These are phyloP conservation scores for Calephelis perditalis DNA, from an alignment of 2,888 invertebrate species.

Conservation along the genomic window DNA sequence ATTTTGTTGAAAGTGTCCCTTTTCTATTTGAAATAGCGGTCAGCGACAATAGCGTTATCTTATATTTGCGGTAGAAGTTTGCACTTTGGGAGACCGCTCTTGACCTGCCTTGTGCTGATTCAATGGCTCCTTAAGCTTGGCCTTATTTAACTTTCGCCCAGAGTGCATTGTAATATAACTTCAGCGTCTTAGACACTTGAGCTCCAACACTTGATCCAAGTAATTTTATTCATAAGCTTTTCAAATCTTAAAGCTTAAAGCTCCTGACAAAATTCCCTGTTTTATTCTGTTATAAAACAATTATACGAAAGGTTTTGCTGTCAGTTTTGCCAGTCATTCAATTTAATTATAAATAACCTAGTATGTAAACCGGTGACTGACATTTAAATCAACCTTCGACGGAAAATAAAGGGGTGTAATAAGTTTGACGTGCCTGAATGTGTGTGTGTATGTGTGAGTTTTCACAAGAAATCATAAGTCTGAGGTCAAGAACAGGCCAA, in stretches of 20 bases:
- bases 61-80: slow-evolving; percentile 8
- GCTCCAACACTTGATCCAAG: slow-evolving; percentile 26
- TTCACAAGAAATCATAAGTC: too few relatives aligned
- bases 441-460: too few relatives aligned
- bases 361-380: too few relatives aligned
- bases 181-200: slow-evolving; percentile 27
- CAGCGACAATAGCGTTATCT: slow-evolving; percentile 8
- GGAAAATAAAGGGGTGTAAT: too few relatives aligned
- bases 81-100: slow-evolving; percentile 25
- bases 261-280: too few relatives aligned
- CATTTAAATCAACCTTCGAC: too few relatives aligned
- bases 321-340: too few relatives aligned
- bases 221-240: slow-evolving; percentile 29
- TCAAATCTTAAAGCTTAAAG: not conserved
- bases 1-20: not conserved
- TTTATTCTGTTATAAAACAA: too few relatives aligned
- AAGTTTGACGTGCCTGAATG: too few relatives aligned
- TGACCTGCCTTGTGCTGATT: slow-evolving; percentile 39
- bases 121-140: slow-evolving; percentile 34
- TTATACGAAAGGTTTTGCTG: too few relatives aligned
- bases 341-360: too few relatives aligned
- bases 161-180: slow-evolving; percentile 38
- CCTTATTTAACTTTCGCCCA: slow-evolving; percentile 42
- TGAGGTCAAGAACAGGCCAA: too few relatives aligned
- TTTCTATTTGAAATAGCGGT: slow-evolving; percentile 1